Base-by-base conservation (phyloP, 2,888 invertebrate species). In the Stegana nigrithorax region DNA sequence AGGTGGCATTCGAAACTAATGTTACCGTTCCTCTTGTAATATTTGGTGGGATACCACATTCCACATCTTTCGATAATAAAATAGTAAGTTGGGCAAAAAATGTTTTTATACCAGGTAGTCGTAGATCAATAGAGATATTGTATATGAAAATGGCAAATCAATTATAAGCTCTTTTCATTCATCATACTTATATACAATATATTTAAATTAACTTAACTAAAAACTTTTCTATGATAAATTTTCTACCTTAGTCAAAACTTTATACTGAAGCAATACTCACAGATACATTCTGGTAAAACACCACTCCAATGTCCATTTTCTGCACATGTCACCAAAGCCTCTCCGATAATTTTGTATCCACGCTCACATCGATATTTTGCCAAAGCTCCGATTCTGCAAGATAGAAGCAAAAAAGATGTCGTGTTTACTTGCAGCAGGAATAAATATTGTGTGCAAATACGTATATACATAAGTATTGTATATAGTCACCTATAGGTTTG, bases 321-420 rank as follows among this genome's bases (percentile, higher is more conserved):
- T 78, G 93, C 93, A 82, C 95, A 95, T 0, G 93, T 94, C 59
- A 93, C 92, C 45, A 95, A 84, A 53, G 94, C 92, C 79, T 93
- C 93, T 0, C 95, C 96, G 1, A 93, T 87, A 53, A 95, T 92
- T 85, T 94, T 94, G 86, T 95, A 95, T 0, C 96, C 96, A 62
- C 95, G 87, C 81, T 95, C 95, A 80, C 96, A 96, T 17, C 95
- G 88, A 83, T 96, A 96, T 83, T 95, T 95, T 1, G 93, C 93
- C 17, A 94, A 86, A 0, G 95, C 93, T 0, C 94, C 93, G 68
- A 95, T 93, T 62, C 85, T 85, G 8, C 0, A 55, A 50, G 56
- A 25, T 21, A 47, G 10, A 58, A n/a, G 63, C 64, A 2, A 27
- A 26, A 27, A 21, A 1, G 29, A 17, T 10, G n/a, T n/a, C n/a